These are phyloP conservation scores for Chrysochloris asiatica DNA, from an alignment of 2,113 vertebrate genomes.

Conservation along the genomic window DNA sequence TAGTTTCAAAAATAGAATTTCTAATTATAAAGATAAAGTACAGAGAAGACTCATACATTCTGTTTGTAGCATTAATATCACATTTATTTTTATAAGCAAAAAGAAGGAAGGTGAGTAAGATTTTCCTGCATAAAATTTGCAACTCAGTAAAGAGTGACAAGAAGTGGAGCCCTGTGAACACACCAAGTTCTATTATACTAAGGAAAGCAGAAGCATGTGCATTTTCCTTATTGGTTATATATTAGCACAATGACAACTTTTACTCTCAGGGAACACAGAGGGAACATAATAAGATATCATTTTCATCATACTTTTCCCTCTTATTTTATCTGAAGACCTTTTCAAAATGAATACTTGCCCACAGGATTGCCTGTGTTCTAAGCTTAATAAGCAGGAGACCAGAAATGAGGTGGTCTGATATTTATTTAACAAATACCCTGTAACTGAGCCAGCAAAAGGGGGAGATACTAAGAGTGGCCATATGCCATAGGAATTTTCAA, in stretches of 20 bases:
- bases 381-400: neutral
- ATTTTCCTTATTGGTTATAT: neutral
- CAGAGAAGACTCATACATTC: neutral
- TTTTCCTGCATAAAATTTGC: neutral
- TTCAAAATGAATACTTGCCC: neutral
- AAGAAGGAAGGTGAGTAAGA: neutral
- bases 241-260: neutral
- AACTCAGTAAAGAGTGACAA: neutral
- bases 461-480: neutral
- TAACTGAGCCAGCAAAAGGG: neutral
- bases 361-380: neutral
- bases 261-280: neutral
- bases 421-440: neutral
- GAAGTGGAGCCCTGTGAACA: neutral
- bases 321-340: neutral
- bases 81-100: neutral
- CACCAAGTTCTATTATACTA: too few species aligned
- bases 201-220: neutral
- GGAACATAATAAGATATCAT: neutral
- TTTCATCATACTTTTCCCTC: neutral
- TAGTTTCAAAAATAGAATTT: neutral
- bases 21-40: neutral
- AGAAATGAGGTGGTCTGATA: neutral
- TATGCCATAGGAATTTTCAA: neutral
- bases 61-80: neutral